phyloP scores from a whole-genome alignment of 2,113 vertebrate species.

The Saguinus imperator region DNA sequence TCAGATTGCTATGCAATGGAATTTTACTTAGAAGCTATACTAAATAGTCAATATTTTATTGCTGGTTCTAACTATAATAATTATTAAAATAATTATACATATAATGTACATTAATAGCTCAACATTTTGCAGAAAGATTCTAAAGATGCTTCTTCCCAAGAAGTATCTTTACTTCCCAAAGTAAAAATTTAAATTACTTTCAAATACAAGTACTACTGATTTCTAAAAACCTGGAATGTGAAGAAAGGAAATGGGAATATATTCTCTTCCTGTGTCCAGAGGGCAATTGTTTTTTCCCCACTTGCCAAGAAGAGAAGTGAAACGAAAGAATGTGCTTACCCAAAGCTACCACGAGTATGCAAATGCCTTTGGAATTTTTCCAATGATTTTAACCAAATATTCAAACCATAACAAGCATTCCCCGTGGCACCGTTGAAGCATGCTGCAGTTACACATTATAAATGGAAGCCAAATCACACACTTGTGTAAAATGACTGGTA shows the following conservation, averaged over 20 bases:
- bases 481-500: slow-evolving; percentile 74
- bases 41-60: neutral
- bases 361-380: slow-evolving; percentile 65
- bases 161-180: neutral
- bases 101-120: neutral
- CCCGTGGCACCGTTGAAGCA: slow-evolving; percentile 44
- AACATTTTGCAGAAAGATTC: slow-evolving; percentile 20
- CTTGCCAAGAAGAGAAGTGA: slow-evolving; percentile 32
- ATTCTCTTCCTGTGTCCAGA: neutral
- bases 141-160: neutral
- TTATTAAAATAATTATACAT: slow-evolving; percentile 28
- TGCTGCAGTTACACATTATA: slow-evolving; percentile 64
- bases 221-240: neutral
- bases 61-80: neutral
- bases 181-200: slow-evolving; percentile 39
- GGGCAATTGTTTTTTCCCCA: neutral
- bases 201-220: neutral
- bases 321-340: slow-evolving; percentile 40
- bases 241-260: neutral
- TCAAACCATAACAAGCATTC: slow-evolving; percentile 68
- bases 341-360: slow-evolving; percentile 34
- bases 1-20: neutral
- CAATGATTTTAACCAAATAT: slow-evolving; percentile 78
- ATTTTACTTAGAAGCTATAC: neutral
- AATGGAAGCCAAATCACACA: slow-evolving; percentile 72